These are phyloP conservation scores for Aethina tumida DNA, from an alignment of 1,140 invertebrate species.

Conservation along the genomic window DNA sequence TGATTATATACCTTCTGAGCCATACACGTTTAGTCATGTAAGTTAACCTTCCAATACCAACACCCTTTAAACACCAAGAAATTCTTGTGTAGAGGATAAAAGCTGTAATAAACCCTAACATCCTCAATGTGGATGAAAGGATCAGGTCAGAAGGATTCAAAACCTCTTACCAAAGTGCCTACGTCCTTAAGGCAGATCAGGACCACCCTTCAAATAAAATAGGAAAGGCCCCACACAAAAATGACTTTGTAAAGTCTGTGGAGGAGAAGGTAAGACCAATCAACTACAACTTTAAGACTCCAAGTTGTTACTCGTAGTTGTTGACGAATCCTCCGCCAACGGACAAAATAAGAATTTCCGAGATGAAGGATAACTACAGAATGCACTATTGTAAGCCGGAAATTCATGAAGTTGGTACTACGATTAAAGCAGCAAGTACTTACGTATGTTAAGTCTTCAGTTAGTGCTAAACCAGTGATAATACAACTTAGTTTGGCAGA, in stretches of 20 bases:
- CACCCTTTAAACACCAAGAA: neutral
- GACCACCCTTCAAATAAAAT: constrained; percentile 1
- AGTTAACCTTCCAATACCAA: constrained; percentile 9
- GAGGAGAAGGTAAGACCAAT: constrained; percentile 23
- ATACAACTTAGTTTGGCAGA: too few relatives aligned
- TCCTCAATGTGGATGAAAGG: constrained; percentile 16
- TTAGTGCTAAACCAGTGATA: too few relatives aligned
- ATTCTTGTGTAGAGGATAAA: constrained; percentile 22
- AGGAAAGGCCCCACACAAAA: constrained; percentile 6
- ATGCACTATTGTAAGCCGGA: constrained; percentile 6
- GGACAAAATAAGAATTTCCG: constrained; percentile 20
- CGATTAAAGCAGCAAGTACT: too few relatives aligned
- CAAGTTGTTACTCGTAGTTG: constrained; percentile 14
- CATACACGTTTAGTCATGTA: constrained; percentile 27
- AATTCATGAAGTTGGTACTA: constrained; percentile 4
- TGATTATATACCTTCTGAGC: constrained; percentile 18
- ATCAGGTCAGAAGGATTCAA: constrained; percentile 20
- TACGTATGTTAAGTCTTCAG: too few relatives aligned
- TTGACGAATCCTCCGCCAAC: constrained; percentile 24
- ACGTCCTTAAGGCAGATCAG: constrained; percentile 10
- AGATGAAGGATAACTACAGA: constrained; percentile 26
- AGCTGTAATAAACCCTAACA: constrained; percentile 22
- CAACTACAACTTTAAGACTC: neutral
- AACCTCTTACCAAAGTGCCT: constrained; percentile 16
- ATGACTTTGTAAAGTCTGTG: constrained; percentile 16